phyloP scores from a whole-genome alignment of 2,113 vertebrate species.

The Leiothrix lutea region DNA sequence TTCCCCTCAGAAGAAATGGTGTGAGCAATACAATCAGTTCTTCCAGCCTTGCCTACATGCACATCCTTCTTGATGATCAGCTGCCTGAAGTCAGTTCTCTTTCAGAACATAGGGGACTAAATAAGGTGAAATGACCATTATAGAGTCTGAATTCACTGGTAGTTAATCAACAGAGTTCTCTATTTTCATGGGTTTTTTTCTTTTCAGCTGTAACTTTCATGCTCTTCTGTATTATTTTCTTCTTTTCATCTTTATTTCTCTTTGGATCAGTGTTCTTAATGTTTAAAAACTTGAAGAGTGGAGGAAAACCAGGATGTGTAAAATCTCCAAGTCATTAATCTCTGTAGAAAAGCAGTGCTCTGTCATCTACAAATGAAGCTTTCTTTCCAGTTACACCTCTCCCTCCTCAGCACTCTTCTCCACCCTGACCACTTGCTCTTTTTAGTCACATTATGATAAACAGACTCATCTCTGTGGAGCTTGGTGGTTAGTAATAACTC shows the following conservation, averaged over 20 bases:
- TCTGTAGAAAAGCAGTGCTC: not conserved
- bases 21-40: not conserved
- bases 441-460: slow-evolving; percentile 23
- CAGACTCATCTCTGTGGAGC: not conserved
- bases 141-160: not conserved
- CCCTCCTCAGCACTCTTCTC: not conserved
- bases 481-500: not conserved
- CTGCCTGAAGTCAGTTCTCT: not conserved
- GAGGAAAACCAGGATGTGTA: not conserved
- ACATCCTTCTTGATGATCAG: not conserved
- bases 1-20: not conserved
- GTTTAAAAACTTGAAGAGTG: not conserved
- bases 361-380: not conserved
- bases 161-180: not conserved
- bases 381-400: not conserved
- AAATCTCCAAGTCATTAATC: not conserved
- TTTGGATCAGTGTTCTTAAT: not conserved
- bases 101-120: not conserved
- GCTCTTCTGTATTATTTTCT: not conserved
- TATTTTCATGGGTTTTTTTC: not conserved
- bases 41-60: not conserved
- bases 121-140: not conserved
- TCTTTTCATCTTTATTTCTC: not conserved
- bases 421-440: not conserved
- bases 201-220: not conserved